Evolutionary conservation across 1,140 invertebrate genomes (phyloP), one percentile per base, ranked within the genome.

Genomic region (Araneus ventricosus): DNA sequence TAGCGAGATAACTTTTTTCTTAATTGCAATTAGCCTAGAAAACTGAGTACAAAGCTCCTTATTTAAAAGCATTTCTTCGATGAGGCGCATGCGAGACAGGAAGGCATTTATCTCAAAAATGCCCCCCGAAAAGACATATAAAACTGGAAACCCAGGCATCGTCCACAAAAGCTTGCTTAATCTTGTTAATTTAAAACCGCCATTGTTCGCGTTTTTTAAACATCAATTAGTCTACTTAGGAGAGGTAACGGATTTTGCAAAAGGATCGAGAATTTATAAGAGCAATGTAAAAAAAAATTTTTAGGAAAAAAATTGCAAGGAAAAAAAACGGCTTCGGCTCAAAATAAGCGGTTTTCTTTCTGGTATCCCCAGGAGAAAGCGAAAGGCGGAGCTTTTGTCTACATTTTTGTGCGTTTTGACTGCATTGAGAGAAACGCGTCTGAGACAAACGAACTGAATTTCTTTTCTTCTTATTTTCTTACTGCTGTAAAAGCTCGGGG

Each of bases 141-240:
- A 30, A 75, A 75, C 20, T 20, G 5, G 5, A 30, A 30, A 75
- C 27, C 34, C 8, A 75, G 67, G 67, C 27, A 75, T 34, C n/a
- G 63, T 17, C 34, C 27, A 30, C 67, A 20, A 75, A 34, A 75
- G 67, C 67, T 75, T 30, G 10, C 30, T 75, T 75, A 75, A 75
- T 75, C 67, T 75, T 75, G 67, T 75, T 75, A 75, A 75, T 75
- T 75, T 75, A 75, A 75, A 75, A 14, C 67, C 67, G 14, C 30
- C 67, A 20, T 75, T 75, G 67, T 75, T 75, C 30, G 30, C 27
- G 67, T 75, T 75, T 75, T 67, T 75, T 75, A 37, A 75, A 37
- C 70, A 75, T 75, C 70, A 75, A 37, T 75, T 75, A 75, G 70
- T 34, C 70, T 75, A 75, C 70, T 75, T 75, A 75, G 30, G 17